phyloP scores from a whole-genome alignment of 35 echinoderm and acorn worm species.

The Apostichopus japonicus region DNA sequence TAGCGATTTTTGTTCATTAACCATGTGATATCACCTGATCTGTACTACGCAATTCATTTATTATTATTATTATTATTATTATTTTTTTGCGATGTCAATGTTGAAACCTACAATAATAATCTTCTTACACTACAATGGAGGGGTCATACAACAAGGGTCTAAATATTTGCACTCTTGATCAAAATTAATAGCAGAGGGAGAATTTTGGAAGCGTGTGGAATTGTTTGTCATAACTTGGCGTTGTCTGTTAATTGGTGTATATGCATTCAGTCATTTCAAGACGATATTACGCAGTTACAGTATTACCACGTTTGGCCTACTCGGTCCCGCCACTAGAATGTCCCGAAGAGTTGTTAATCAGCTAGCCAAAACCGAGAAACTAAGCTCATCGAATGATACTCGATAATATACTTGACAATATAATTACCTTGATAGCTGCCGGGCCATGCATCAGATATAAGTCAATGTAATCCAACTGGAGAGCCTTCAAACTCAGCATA shows the following conservation, averaged over 20 bases:
- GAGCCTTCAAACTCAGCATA: background rate
- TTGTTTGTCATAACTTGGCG: background rate
- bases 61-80: no score
- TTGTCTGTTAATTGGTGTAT: background rate
- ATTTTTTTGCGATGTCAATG: no score
- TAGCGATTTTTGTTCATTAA: no score
- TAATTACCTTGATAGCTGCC: background rate
- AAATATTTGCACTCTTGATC: no score
- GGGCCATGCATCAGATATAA: conserved; percentile 13
- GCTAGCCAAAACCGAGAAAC: background rate
- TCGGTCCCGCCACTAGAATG: background rate
- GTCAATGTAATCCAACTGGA: conserved; percentile 34
- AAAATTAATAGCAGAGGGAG: no score
- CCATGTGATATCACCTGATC: no score
- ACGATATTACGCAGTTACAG: background rate
- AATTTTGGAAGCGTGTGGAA: no score
- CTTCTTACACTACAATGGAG: no score
- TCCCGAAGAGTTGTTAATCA: background rate
- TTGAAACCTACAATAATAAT: no score
- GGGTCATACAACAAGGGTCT: no score
- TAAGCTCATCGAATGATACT: background rate
- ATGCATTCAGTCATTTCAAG: background rate
- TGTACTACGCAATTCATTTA: no score
- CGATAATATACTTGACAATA: no score
- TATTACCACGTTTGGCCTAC: background rate